phyloP scores from a whole-genome alignment of 2,113 vertebrate species.

The Aegithalos caudatus region DNA sequence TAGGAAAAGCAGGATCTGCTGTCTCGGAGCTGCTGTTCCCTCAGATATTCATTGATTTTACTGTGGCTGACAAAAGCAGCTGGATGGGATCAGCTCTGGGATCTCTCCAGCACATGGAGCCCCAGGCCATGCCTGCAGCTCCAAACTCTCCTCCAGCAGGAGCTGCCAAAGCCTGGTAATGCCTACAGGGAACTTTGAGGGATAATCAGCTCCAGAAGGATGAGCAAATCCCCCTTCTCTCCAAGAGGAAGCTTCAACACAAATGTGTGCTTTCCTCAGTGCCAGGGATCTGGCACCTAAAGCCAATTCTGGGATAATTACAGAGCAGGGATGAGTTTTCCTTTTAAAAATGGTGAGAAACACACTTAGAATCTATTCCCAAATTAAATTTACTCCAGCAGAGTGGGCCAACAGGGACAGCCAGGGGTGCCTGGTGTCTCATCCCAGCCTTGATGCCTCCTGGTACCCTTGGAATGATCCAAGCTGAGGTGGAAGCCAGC shows the following conservation, averaged over 20 bases:
- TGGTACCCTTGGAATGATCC: neutral
- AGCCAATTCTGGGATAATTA: neutral
- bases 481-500: fast-evolving
- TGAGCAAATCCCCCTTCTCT: neutral
- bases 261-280: neutral
- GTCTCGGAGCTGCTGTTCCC: fast-evolving
- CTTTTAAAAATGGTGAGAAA: neutral
- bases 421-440: neutral
- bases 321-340: neutral
- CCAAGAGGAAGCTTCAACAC: neutral
- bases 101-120: neutral
- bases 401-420: neutral
- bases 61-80: neutral
- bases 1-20: neutral
- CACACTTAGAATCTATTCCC: neutral
- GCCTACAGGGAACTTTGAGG: neutral
- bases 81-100: neutral
- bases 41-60: neutral
- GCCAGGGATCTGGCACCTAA: neutral
- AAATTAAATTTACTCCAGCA: neutral
- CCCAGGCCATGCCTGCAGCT: neutral
- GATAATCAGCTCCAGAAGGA: neutral
- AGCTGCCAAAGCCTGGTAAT: neutral
- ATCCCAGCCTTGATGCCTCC: fast-evolving
- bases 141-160: neutral